phyloP scores from a whole-genome alignment of 2,113 vertebrate species.

The Ifrita kowaldi region DNA sequence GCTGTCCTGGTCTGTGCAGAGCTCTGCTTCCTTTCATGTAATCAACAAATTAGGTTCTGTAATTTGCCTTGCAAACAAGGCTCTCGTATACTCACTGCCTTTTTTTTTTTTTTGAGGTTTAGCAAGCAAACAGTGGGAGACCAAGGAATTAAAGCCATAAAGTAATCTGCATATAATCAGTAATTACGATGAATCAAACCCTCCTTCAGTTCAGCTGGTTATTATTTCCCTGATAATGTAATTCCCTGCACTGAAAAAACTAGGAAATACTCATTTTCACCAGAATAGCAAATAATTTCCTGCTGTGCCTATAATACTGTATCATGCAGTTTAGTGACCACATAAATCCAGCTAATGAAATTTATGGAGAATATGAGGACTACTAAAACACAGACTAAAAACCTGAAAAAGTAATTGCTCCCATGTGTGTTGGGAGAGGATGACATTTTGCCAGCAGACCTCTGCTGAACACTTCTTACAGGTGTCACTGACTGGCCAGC shows the following conservation, averaged over 20 bases:
- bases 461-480: not conserved
- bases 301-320: constrained; percentile 18
- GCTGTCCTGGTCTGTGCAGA: not conserved
- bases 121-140: constrained; percentile 48
- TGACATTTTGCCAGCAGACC: not conserved
- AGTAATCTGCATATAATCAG: constrained; percentile 54
- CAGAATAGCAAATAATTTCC: constrained; percentile 57
- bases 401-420: not conserved
- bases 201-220: constrained; percentile 39
- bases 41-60: constrained; percentile 23
- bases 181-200: constrained; percentile 51
- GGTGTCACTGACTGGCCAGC: not conserved
- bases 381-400: not conserved
- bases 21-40: not conserved
- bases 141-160: constrained; percentile 55
- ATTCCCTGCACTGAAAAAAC: constrained; percentile 11
- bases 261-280: constrained; percentile 47
- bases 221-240: constrained; percentile 22
- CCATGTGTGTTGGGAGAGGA: not conserved
- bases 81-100: not conserved
- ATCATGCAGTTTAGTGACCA: constrained; percentile 45
- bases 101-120: constrained; percentile 11
- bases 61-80: constrained; percentile 13
- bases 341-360: constrained; percentile 57
- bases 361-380: constrained; percentile 11